Percentiles rank a stretch among this genome's conserved stretches.
phyloP scores from a whole-genome alignment of 2,888 invertebrate genomes.

The Perizoma affinitatum region DNA sequence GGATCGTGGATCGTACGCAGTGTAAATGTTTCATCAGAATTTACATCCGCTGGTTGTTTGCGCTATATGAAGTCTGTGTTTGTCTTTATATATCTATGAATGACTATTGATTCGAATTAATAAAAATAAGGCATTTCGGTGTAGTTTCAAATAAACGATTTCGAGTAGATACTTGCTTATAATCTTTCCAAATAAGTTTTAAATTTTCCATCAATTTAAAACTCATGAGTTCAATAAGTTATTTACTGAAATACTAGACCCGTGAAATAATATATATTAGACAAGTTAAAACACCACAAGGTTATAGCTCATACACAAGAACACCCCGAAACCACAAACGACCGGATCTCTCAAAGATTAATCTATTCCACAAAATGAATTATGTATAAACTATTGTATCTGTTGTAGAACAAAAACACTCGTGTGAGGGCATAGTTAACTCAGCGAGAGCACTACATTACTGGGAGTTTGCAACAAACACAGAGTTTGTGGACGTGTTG shows the following conservation, averaged over 20 bases:
- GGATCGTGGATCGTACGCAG: slow-evolving; percentile 65
- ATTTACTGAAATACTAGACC: slow-evolving; percentile 14
- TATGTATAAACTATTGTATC: slow-evolving; percentile 53
- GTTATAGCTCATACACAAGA: slow-evolving; percentile 8
- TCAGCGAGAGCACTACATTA: slow-evolving; percentile 34
- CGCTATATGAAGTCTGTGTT: slow-evolving; percentile 56
- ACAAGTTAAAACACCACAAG: not conserved
- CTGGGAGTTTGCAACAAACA: slow-evolving; percentile 22
- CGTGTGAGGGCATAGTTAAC: slow-evolving; percentile 35
- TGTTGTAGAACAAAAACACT: slow-evolving; percentile 49
- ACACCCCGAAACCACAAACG: slow-evolving; percentile 32
- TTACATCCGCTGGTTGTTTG: slow-evolving; percentile 61
- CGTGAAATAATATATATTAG: not conserved
- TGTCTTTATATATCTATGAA: slow-evolving; percentile 30
- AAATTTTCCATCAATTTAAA: too few relatives aligned
- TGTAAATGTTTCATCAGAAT: slow-evolving; percentile 76
- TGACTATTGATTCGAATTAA: too few relatives aligned
- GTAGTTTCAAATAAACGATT: too few relatives aligned
- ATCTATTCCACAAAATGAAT: slow-evolving; percentile 52
- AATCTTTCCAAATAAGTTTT: too few relatives aligned
- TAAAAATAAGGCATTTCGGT: too few relatives aligned
- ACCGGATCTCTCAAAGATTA: slow-evolving; percentile 43
- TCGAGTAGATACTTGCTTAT: too few relatives aligned
- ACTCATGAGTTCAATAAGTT: too few relatives aligned
- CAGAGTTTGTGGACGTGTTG: slow-evolving; percentile 22